A percentile compares a stretch with the other conserved stretches of the same genome.
Evolutionary conservation across 2,888 invertebrate species (phyloP).

Genomic region (Platycheirus albimanus): DNA sequence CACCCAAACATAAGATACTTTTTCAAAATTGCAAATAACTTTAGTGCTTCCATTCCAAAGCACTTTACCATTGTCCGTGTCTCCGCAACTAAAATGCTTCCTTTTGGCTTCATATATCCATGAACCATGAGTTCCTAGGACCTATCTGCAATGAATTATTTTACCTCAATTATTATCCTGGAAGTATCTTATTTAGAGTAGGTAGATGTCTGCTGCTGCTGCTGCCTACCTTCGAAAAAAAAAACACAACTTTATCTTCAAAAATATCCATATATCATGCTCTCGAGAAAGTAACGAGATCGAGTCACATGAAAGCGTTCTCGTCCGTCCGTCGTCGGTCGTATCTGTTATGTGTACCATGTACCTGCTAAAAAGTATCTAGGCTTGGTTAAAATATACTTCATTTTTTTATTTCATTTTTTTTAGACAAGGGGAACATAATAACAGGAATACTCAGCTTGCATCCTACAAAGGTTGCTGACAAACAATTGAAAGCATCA

Average conservation of each 20-base stretch:
- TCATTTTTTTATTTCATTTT: conserved; percentile 6
- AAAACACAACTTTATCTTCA: neutral
- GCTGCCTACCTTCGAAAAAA: neutral
- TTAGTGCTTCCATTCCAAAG: neutral
- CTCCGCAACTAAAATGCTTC: neutral
- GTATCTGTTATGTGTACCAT: no score
- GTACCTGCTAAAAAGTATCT: conserved; percentile 29
- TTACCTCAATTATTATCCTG: neutral
- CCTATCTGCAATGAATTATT: neutral
- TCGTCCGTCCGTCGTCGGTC: no score
- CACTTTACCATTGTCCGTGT: neutral
- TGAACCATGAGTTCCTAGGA: no score
- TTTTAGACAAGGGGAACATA: neutral
- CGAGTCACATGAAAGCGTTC: neutral
- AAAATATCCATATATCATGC: conserved; percentile 3
- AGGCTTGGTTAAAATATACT: conserved; percentile 24
- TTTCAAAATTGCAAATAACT: neutral
- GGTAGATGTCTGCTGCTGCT: no score
- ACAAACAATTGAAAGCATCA: conserved; percentile 24
- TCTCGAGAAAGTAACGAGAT: conserved; percentile 22
- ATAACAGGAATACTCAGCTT: neutral
- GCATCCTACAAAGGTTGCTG: conserved; percentile 39
- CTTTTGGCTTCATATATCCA: no score
- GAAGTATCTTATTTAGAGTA: neutral
- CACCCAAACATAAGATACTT: neutral